phyloP scores from a whole-genome alignment of 30 jellyfish, hydroid and myxozoan genomes.

The Aurelia sp. region DNA sequence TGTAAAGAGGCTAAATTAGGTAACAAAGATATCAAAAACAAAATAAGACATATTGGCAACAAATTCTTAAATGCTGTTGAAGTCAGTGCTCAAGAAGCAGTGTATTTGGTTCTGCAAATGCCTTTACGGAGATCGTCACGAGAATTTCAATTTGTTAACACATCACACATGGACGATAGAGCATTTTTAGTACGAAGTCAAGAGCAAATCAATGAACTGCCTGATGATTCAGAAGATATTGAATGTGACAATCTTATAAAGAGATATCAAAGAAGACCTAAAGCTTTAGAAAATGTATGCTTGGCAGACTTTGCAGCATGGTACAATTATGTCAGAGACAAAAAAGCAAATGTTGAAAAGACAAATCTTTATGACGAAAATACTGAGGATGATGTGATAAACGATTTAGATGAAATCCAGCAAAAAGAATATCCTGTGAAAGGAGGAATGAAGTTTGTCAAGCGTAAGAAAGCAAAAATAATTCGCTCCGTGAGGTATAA shows the following conservation, averaged over 20 bases:
- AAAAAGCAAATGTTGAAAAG: neutral
- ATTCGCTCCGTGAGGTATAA: neutral
- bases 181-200: neutral
- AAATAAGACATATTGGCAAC: conserved; percentile 4
- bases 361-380: neutral
- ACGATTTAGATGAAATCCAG: neutral
- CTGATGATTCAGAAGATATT: conserved; percentile 23
- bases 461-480: conserved; percentile 8
- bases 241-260: conserved; percentile 25
- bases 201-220: conserved; percentile 10
- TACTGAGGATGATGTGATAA: conserved; percentile 9
- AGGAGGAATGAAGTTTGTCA: conserved; percentile 13
- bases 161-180: conserved; percentile 19
- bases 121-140: conserved; percentile 27
- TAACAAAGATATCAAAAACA: neutral
- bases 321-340: conserved; percentile 5
- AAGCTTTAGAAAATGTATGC: conserved; percentile 14
- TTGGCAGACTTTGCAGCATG: conserved; percentile 42
- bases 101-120: neutral
- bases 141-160: conserved; percentile 28
- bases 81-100: conserved; percentile 57
- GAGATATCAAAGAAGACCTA: conserved; percentile 49
- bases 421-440: neutral
- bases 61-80: neutral
- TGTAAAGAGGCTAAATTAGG: neutral